Base-by-base conservation (phyloP, 2,888 invertebrate species). In the Deroplatys truncata region DNA sequence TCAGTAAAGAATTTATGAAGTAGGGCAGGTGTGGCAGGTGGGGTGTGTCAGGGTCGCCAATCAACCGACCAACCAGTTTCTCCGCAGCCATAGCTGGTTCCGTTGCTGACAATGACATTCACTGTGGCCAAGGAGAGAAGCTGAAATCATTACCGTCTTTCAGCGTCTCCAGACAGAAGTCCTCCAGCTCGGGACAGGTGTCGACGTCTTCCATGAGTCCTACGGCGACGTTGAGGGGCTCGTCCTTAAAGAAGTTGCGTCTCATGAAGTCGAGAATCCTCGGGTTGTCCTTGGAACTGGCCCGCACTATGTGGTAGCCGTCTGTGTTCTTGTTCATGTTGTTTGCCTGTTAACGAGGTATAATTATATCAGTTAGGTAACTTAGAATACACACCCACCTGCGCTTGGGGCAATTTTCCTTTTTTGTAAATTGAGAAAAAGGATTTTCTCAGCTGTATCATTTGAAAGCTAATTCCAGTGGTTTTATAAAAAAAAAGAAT, bases 231-330 rank as follows among this genome's bases (percentile, higher is more conserved):
- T 97, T 97, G 91, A 97, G 94, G 0, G 97, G 97, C 92, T 97
- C 97, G 92, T 97, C 96, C 82, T 94, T 95, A 94, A 96, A 96
- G 94, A 97, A 97, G 92, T 95, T 96, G 89, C 95, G 94, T 91
- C 93, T 94, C 5, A 96, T 93, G 92, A 96, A 95, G 83, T 93
- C 92, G 90, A 96, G 93, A 92, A 96, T 95, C 84, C 93, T 94
- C 3, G 94, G 94, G 1, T 93, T 93, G 92, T 96, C 96, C 88
- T 94, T 93, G 28, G 94, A 93, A 28, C 93, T 93, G 84, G 95
- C 93, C 9, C 92, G 91, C 85, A 93, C 92, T 88, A 95, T 93
- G 84, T 93, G 93, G 92, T 94, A 95, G 89, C 90, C 88, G 84
- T 88, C 89, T 3, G 25, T 72, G 20, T 7, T 72, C 56, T 72